Evolutionary conservation across 2,113 vertebrate species (phyloP).

Genomic region (Scytalopus superciliaris): DNA sequence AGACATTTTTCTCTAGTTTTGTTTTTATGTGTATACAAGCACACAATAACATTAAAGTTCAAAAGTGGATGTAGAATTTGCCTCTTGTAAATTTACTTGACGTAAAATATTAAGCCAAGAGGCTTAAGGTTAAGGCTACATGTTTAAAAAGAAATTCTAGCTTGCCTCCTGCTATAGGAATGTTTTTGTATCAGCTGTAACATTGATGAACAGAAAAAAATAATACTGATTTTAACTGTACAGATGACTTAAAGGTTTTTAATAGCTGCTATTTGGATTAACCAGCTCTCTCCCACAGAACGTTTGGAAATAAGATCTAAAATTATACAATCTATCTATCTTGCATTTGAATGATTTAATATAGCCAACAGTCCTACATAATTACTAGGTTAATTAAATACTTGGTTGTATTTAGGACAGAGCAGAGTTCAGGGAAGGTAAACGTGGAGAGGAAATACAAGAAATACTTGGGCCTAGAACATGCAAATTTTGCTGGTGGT

Average conservation of each 20-base stretch:
- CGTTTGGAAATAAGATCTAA: neutral
- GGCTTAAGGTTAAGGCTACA: neutral
- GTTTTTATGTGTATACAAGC: neutral
- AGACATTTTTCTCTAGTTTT: neutral
- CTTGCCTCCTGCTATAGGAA: neutral
- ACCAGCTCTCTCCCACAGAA: neutral
- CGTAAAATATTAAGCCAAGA: neutral
- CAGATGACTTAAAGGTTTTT: neutral
- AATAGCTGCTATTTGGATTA: neutral
- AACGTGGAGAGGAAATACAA: neutral
- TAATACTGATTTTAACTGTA: neutral
- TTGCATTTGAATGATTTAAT: neutral
- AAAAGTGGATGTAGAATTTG: neutral
- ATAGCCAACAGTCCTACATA: neutral
- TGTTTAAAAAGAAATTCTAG: neutral
- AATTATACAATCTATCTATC: neutral
- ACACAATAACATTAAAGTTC: neutral
- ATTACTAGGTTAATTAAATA: conserved; percentile 25
- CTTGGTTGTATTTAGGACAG: neutral
- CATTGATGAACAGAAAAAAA: neutral
- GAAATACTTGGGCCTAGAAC: conserved; percentile 8
- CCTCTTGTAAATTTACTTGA: neutral
- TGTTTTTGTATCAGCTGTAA: neutral
- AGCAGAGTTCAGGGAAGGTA: neutral
- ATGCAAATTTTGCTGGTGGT: conserved; percentile 8